These are phyloP conservation scores for Osmoderma eremita DNA, from an alignment of 2,888 invertebrate genomes.

Conservation along the genomic window DNA sequence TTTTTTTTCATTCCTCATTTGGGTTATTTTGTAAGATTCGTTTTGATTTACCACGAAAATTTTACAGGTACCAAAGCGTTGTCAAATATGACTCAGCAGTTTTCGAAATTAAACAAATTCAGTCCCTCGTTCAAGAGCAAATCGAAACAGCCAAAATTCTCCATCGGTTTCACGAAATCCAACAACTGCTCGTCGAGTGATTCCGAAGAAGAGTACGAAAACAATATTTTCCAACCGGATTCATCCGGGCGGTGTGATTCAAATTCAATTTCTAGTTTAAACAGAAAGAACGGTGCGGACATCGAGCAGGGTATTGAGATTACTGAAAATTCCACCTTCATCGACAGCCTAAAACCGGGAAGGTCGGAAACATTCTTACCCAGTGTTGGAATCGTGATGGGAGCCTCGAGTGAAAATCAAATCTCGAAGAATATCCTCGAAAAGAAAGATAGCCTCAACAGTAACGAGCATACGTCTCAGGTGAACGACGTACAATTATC, in stretches of 20 bases:
- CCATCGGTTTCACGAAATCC: conserved; percentile 64
- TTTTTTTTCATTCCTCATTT: neutral
- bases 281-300: conserved; percentile 5
- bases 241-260: conserved; percentile 49
- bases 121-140: conserved; percentile 71
- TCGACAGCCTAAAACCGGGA: conserved; percentile 41
- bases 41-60: neutral
- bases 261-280: conserved; percentile 29
- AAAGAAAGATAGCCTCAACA: conserved; percentile 63
- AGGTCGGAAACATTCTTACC: conserved; percentile 69
- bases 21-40: neutral
- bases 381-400: conserved; percentile 74
- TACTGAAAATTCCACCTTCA: conserved; percentile 53
- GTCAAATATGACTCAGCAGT: conserved; percentile 86
- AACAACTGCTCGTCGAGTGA: conserved; percentile 67
- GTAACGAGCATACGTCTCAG: conserved; percentile 56
- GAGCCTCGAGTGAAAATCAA: conserved; percentile 49
- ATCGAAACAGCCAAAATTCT: conserved; percentile 66
- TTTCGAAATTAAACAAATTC: conserved; percentile 83
- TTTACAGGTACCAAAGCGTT: conserved; percentile 82
- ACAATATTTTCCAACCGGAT: conserved; percentile 65
- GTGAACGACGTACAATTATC: conserved; percentile 61
- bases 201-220: conserved; percentile 75
- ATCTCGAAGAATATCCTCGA: conserved; percentile 55
- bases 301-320: conserved; percentile 58